These are phyloP conservation scores for Parambassis ranga DNA, from an alignment of 2,797 vertebrate species.

Conservation along the genomic window DNA sequence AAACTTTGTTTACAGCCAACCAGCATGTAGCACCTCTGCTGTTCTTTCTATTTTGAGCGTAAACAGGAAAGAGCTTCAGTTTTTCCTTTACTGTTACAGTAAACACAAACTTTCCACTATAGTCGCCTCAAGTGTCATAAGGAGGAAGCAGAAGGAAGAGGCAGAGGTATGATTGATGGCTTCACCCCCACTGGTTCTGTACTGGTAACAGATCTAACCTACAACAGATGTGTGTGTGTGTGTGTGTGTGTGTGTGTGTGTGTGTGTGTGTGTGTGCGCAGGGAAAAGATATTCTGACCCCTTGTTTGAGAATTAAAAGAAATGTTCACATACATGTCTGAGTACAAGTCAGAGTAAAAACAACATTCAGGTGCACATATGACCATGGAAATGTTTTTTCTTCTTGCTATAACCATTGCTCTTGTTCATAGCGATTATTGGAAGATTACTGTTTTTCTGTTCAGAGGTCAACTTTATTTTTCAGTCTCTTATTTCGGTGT, in stretches of 20 bases:
- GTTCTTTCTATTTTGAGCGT: slow-evolving; percentile 14
- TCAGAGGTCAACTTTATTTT: no score
- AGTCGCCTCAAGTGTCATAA: slow-evolving; percentile 14
- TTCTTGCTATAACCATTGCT: not conserved
- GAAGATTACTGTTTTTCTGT: no score
- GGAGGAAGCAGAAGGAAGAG: slow-evolving; percentile 1
- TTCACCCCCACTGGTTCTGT: slow-evolving; percentile 60
- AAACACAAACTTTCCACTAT: slow-evolving; percentile 36
- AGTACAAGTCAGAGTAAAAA: no score
- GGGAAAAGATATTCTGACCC: not conserved
- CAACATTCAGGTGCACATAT: not conserved
- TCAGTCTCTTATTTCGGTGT: no score
- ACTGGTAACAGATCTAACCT: slow-evolving; percentile 70
- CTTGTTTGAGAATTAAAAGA: not conserved
- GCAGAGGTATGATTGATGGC: slow-evolving; percentile 67
- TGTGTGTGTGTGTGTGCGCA: not conserved
- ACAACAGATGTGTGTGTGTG: slow-evolving; percentile 73
- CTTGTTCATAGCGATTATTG: no score
- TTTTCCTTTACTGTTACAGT: slow-evolving; percentile 37
- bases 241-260: slow-evolving; percentile 14
- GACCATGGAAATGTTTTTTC: not conserved
- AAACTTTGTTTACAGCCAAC: slow-evolving; percentile 9
- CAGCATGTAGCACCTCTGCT: not conserved
- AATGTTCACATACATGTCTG: no score
- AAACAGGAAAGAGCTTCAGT: slow-evolving; percentile 10